Evolutionary conservation across 64 coral and sea anemone genomes (phyloP).

Genomic region (Stichodactyla helianthus): DNA sequence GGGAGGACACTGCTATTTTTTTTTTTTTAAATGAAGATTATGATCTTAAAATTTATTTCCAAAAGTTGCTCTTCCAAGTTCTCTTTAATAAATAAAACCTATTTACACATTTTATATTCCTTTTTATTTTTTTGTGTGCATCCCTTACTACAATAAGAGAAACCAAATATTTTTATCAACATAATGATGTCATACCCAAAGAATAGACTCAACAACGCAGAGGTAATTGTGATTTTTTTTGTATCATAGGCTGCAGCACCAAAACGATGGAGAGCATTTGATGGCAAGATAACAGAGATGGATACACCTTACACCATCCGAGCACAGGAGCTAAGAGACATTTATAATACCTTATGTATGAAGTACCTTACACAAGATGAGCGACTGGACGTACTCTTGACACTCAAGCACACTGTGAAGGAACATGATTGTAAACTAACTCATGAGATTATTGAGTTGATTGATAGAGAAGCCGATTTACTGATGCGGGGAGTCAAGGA

Average conservation of each 20-base stretch:
- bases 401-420: constrained; percentile 91
- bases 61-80: too few relatives aligned
- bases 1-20: too few relatives aligned
- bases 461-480: constrained; percentile 93
- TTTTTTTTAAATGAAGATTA: too few relatives aligned
- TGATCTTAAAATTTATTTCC: too few relatives aligned
- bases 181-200: too few relatives aligned
- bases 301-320: constrained; percentile 94
- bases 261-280: constrained; percentile 91
- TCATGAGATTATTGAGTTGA: constrained; percentile 95
- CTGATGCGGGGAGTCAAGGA: constrained; percentile 98
- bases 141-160: too few relatives aligned
- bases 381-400: constrained; percentile 84
- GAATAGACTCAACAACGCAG: too few relatives aligned
- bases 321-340: constrained; percentile 92
- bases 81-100: too few relatives aligned
- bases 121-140: too few relatives aligned
- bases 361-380: constrained; percentile 98
- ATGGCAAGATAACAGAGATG: constrained; percentile 98
- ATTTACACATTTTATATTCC: too few relatives aligned
- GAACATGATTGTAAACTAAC: constrained; percentile 99
- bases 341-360: constrained; percentile 93
- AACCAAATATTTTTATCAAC: too few relatives aligned
- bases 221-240: too few relatives aligned
- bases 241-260: constrained; percentile 81